These are phyloP conservation scores for Helicoverpa assulta DNA, from an alignment of 2,888 invertebrate genomes.

Conservation along the genomic window DNA sequence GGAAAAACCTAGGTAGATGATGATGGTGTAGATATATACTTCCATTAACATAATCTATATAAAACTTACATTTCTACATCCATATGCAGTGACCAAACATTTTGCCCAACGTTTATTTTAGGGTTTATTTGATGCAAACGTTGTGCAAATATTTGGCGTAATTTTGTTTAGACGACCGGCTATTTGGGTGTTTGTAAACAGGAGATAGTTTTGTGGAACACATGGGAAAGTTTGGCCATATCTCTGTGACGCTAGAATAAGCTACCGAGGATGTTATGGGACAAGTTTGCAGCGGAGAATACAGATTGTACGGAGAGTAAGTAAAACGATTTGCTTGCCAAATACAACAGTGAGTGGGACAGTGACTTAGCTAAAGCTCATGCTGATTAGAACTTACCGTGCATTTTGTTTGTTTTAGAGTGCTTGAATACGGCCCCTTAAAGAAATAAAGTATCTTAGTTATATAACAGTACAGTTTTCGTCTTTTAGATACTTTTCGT, in stretches of 20 bases:
- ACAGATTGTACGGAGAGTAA: not conserved
- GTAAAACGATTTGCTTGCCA: not conserved
- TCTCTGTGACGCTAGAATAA: constrained; percentile 70
- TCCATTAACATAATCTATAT: too few relatives aligned
- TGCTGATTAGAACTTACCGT: too few relatives aligned
- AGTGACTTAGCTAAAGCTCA: too few relatives aligned
- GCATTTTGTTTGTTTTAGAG: too few relatives aligned
- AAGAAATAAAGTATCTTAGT: too few relatives aligned
- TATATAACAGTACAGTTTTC: too few relatives aligned
- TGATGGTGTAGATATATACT: too few relatives aligned
- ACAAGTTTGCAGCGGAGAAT: constrained; percentile 47
- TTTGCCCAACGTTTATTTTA: not conserved
- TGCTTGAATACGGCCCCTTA: too few relatives aligned
- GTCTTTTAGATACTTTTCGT: too few relatives aligned
- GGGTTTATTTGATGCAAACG: not conserved
- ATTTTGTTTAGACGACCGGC: constrained; percentile 51
- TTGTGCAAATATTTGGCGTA: constrained; percentile 29
- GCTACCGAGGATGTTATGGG: constrained; percentile 51
- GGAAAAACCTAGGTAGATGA: too few relatives aligned
- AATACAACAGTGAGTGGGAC: too few relatives aligned
- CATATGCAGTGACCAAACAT: constrained; percentile 2
- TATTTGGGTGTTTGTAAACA: constrained; percentile 65
- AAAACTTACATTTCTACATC: too few relatives aligned
- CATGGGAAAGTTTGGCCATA: constrained; percentile 75
- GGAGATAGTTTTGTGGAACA: constrained; percentile 54